phyloP scores from a whole-genome alignment of 2,113 vertebrate genomes.

The Anoura caudifer region DNA sequence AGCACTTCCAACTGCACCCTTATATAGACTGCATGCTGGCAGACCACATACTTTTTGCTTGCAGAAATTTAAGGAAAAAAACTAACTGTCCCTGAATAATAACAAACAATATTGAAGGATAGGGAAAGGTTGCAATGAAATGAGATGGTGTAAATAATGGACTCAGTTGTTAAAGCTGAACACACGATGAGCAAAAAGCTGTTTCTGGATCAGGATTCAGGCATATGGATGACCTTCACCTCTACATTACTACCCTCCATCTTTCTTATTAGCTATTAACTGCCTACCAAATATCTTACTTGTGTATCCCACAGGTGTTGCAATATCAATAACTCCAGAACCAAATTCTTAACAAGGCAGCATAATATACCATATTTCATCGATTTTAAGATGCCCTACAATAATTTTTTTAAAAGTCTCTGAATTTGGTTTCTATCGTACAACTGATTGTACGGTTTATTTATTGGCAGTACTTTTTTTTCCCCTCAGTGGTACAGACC shows the following conservation, averaged over 20 bases:
- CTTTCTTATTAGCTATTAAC: not conserved
- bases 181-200: not conserved
- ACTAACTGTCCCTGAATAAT: not conserved
- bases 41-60: not conserved
- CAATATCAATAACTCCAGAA: slow-evolving; percentile 32
- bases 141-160: not conserved
- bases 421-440: slow-evolving; percentile 3
- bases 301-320: not conserved
- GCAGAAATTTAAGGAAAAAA: not conserved
- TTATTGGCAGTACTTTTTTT: not conserved
- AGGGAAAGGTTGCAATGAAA: not conserved
- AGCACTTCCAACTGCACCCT: not conserved
- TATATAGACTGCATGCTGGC: not conserved
- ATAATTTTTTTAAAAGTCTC: not conserved
- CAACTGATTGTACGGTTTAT: not conserved
- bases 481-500: not conserved
- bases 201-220: not conserved
- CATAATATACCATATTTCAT: not conserved
- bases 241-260: not conserved
- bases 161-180: not conserved
- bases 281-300: not conserved
- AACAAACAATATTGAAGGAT: not conserved
- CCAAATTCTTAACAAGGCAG: not conserved
- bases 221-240: not conserved
- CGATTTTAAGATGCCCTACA: not conserved